Evolutionary conservation across 2,797 vertebrate genomes (phyloP).

Genomic region (Petrocephalus schoutedeni): DNA sequence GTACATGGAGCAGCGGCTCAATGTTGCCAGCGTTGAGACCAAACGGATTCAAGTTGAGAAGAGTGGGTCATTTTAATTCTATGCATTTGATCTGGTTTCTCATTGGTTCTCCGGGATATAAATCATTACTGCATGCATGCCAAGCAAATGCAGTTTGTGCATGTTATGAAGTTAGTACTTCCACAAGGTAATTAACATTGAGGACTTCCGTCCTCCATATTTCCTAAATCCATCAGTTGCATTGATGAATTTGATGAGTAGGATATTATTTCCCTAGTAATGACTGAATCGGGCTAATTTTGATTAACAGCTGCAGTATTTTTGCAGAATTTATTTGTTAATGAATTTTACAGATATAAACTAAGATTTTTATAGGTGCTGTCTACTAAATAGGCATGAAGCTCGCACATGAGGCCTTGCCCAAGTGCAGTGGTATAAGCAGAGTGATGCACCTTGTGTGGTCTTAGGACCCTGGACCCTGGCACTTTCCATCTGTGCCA

Average conservation of each 20-base stretch:
- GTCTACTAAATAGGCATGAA: not conserved
- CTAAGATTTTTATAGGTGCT: not conserved
- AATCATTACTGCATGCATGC: not conserved
- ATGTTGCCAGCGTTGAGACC: slow-evolving; percentile 64
- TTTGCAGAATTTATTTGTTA: not conserved
- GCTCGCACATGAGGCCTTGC: not conserved
- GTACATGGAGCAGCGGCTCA: slow-evolving; percentile 73
- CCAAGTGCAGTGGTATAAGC: not conserved
- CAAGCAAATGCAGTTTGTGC: not conserved
- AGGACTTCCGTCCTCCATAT: not conserved
- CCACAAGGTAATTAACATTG: not conserved
- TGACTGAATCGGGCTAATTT: not conserved
- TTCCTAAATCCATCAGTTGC: not conserved
- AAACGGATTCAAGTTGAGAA: slow-evolving; percentile 71
- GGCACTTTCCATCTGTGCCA: not conserved
- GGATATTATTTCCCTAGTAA: not conserved
- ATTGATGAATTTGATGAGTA: slow-evolving; percentile 1
- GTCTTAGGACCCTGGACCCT: not conserved
- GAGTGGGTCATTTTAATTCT: slow-evolving; percentile 52
- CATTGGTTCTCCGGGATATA: not conserved
- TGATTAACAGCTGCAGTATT: not conserved
- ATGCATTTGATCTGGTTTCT: not conserved
- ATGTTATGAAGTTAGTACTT: not conserved
- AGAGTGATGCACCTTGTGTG: not conserved
- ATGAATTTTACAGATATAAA: not conserved